Evolutionary conservation across 1,140 invertebrate species (phyloP), one percentile per base, ranked within the genome.

Genomic region (Drosophila equinoxialis): DNA sequence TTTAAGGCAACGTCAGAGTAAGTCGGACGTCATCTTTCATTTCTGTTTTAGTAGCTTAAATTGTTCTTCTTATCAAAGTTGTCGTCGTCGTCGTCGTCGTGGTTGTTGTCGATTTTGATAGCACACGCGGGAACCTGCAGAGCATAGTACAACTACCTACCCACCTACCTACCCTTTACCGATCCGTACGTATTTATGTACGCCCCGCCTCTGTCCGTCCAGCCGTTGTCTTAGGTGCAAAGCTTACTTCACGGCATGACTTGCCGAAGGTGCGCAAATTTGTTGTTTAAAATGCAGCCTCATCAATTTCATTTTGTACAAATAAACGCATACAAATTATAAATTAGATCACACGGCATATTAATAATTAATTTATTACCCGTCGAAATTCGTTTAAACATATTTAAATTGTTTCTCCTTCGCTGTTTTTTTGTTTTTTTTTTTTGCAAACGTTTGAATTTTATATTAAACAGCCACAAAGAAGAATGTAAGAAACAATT

Each of bases 381-480:
- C 17, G 37, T 39, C 37, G 45, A 51, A 51, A 51, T 51, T 51
- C 35, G n/a, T 55, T 37, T 45, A 33, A 35, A 35, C 60, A 33
- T 33, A 37, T 65, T 72, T 80, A 68, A 51, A 17, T 51, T 48
- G 35, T 65, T 62, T 67, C 55, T 55, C 63, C 23, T 33, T 13
- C 54, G 33, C n/a, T n/a, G n/a, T n/a, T n/a, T n/a, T n/a, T n/a
- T n/a, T n/a, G n/a, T n/a, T 66, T 7, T 13, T 35, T 17, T 41
- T 68, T 66, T 71, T 39, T 87, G 82, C 82, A 76, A 71, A 87
- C 74, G 66, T 82, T 82, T 73, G 83, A 66, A 26, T 77, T 85
- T 73, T 66, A 71, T 65, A 77, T 74, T 70, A 77, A 65, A 26
- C 61, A 14, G 66, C 26, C 55, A 14, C 3, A 39, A 13, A 6